Percentiles rank a stretch among this genome's conserved stretches.
phyloP scores from a whole-genome alignment of 2,888 invertebrate species.

The Synanthedon tipuliformis region DNA sequence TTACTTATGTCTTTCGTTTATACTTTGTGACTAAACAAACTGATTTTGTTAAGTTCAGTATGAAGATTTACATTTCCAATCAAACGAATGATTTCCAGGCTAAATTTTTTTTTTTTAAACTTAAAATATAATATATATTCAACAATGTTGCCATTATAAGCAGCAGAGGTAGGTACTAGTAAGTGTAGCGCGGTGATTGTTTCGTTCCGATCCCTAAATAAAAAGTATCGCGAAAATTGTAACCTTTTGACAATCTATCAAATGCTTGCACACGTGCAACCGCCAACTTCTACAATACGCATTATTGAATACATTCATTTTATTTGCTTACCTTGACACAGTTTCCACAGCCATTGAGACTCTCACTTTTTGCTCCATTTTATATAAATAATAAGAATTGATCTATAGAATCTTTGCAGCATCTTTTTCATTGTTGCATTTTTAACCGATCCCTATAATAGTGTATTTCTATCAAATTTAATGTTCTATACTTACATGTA shows the following conservation, averaged over 20 bases:
- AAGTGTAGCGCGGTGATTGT: constrained; percentile 44
- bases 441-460: too few species aligned
- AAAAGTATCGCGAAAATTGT: constrained; percentile 15
- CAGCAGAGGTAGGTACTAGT: constrained; percentile 6
- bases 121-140: too few species aligned
- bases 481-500: too few species aligned
- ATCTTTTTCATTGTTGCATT: constrained; percentile 7
- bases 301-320: constrained; percentile 33
- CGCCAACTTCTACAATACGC: constrained; percentile 31
- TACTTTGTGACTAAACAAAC: too few species aligned
- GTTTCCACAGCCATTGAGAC: constrained; percentile 22
- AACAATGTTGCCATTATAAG: constrained; percentile 8
- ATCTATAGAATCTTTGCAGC: constrained; percentile 11
- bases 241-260: constrained; percentile 15
- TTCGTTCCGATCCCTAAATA: constrained; percentile 17
- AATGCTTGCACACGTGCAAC: constrained; percentile 42
- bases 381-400: constrained; percentile 4
- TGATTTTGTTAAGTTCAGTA: too few species aligned
- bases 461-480: too few species aligned
- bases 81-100: too few species aligned
- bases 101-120: too few species aligned
- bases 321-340: constrained; percentile 37
- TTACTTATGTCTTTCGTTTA: too few species aligned
- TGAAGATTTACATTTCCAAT: too few species aligned
- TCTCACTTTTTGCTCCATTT: constrained; percentile 21